These are phyloP conservation scores for Papilio gigon DNA, from an alignment of 2,888 invertebrate genomes.

Conservation along the genomic window DNA sequence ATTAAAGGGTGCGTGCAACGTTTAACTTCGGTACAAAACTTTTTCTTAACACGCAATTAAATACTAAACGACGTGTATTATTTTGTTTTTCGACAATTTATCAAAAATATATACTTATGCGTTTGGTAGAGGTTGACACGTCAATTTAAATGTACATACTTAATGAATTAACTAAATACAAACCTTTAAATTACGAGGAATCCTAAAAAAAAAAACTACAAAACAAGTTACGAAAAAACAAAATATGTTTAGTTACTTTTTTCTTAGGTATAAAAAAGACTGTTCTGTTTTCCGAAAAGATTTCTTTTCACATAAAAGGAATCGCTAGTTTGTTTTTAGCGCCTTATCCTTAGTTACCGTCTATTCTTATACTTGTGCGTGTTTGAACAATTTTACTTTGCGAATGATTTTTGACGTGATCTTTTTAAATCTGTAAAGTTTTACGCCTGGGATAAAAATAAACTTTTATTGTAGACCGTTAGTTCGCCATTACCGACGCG, in stretches of 20 bases:
- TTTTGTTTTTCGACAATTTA: neutral
- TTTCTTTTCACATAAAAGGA: neutral
- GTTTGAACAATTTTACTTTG: neutral
- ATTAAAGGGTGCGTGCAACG: constrained; percentile 13
- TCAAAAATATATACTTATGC: neutral
- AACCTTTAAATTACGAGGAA: too few species aligned
- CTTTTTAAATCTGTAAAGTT: constrained; percentile 16
- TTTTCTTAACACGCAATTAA: constrained; percentile 19
- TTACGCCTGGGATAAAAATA: constrained; percentile 42
- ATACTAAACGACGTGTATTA: constrained; percentile 13
- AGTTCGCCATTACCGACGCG: constrained; percentile 53
- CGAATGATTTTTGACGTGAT: neutral
- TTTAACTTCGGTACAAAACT: constrained; percentile 10
- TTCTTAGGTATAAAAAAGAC: neutral
- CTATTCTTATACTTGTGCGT: neutral
- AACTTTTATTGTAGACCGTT: constrained; percentile 59
- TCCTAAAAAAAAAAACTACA: too few species aligned
- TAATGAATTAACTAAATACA: too few species aligned
- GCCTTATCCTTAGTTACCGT: too few species aligned
- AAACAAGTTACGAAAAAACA: too few species aligned
- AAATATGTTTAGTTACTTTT: too few species aligned
- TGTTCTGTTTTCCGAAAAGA: neutral
- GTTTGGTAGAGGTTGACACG: neutral
- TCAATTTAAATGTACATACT: neutral
- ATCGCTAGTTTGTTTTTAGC: too few species aligned